phyloP scores from a whole-genome alignment of 1,140 invertebrate species.

The Zaprionus capensis region DNA sequence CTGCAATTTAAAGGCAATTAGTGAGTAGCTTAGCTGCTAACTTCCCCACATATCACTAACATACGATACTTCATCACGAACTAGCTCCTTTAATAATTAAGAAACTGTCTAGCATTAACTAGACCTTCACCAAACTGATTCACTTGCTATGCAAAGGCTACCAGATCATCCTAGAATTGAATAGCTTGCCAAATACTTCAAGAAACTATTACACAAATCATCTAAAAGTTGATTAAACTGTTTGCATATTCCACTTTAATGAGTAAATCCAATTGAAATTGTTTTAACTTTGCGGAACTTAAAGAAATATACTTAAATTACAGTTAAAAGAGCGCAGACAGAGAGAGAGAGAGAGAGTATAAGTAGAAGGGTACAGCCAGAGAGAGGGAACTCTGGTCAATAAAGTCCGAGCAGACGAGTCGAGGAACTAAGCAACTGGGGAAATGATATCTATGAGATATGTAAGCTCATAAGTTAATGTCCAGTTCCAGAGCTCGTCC shows the following conservation, averaged over 20 bases:
- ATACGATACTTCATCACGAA: background rate
- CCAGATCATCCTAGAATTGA: too few relatives aligned
- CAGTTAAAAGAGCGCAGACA: background rate
- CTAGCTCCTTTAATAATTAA: too few relatives aligned
- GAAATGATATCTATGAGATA: conserved; percentile 30
- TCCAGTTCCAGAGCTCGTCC: conserved; percentile 12
- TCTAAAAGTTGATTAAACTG: too few relatives aligned
- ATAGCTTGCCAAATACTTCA: too few relatives aligned
- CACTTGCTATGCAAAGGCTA: too few relatives aligned
- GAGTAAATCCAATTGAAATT: too few relatives aligned
- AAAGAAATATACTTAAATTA: background rate
- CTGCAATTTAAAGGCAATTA: background rate
- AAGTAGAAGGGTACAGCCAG: background rate
- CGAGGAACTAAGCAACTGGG: conserved; percentile 6
- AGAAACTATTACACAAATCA: too few relatives aligned
- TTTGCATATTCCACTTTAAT: too few relatives aligned
- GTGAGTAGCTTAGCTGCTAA: background rate
- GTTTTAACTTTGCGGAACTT: too few relatives aligned
- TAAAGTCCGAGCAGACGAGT: conserved; percentile 6
- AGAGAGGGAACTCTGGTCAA: background rate
- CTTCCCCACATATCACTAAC: background rate
- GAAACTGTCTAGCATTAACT: too few relatives aligned
- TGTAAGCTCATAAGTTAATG: conserved; percentile 48
- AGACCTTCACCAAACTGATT: too few relatives aligned
- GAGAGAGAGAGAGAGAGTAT: background rate